Base-by-base conservation (phyloP, 2,888 invertebrate species). In the Onchidella celtica region DNA sequence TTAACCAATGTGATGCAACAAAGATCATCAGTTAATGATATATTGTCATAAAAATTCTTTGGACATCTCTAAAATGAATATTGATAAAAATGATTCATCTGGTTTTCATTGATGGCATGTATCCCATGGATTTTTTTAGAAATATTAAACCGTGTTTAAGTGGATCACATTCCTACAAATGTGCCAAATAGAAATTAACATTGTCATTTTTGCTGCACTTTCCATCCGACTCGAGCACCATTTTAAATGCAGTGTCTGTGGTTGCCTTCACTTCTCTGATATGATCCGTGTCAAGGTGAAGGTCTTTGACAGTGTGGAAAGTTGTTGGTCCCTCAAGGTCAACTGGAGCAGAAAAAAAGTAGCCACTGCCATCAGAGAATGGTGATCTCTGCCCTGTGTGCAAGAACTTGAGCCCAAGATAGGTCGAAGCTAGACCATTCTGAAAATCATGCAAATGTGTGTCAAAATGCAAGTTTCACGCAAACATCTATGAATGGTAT, bases 331-430 rank as follows among this genome's bases (percentile, higher is more conserved):
- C 79, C n/a, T 3, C 9, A 21, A 79, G 3, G 24, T 55, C 34
- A n/a, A 79, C 79, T 27, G 72, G 79, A 0, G 72, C 32, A 24
- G 79, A 79, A 24, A 79, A 79, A 55, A 79, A 79, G 24, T 79
- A 79, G 17, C 79, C 72, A 65, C 40, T 47, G 17, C 21, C 32
- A n/a, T 3, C n/a, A 38, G 47, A 17, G 9, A 9, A 4, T 61
- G 61, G 27, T 21, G 47, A 2, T 40, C n/a, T 32, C 27, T 1
- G 1, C 38, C 36, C 24, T 34, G 34, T 6, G 3, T 36, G 63
- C 11, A 40, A 27, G 47, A 63, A 65, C 27, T 75, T 75, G 9
- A n/a, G 21, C 3, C 75, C 75, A 40, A 75, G 73, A 17, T 59
- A 38, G 29, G 61, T 36, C 61, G 36, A 59, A 24, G 61, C 24